Conservation (phyloP, 2,888 invertebrate species). For the Trissonchulus sp. region DNA sequence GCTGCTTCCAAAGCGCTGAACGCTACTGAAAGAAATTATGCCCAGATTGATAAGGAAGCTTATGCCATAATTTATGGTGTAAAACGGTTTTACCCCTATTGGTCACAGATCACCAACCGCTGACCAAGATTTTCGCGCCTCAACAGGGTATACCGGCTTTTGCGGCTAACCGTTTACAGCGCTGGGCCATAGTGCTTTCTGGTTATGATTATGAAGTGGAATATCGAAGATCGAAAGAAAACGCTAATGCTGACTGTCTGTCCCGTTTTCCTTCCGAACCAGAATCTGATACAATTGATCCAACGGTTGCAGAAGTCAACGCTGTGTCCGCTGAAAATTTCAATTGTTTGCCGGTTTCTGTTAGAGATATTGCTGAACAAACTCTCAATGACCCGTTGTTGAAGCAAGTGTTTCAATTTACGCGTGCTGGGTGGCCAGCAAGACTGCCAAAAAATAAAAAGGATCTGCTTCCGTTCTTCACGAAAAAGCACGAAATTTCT, state of each 20-base stretch:
- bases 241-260: conserved; percentile 1
- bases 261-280: conserved; percentile 19
- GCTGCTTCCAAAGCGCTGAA: neutral
- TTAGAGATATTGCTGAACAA: no score
- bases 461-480: neutral
- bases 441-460: neutral
- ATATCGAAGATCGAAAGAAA: neutral
- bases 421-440: neutral
- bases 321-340: neutral
- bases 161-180: conserved; percentile 40
- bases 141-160: conserved; percentile 22
- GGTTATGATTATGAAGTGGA: neutral
- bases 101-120: conserved; percentile 41
- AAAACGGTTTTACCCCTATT: conserved; percentile 42
- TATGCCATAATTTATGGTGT: conserved; percentile 32
- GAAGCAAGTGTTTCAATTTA: no score
- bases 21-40: neutral
- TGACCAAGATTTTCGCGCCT: conserved; percentile 40
- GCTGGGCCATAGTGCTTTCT: conserved; percentile 24
- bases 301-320: neutral
- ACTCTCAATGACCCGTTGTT: no score
- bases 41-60: conserved; percentile 12
- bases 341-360: no score
- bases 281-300: neutral
- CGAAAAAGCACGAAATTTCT: no score